These are phyloP conservation scores for Oenanthe oenanthe DNA, from an alignment of 2,113 vertebrate species.

Conservation along the genomic window DNA sequence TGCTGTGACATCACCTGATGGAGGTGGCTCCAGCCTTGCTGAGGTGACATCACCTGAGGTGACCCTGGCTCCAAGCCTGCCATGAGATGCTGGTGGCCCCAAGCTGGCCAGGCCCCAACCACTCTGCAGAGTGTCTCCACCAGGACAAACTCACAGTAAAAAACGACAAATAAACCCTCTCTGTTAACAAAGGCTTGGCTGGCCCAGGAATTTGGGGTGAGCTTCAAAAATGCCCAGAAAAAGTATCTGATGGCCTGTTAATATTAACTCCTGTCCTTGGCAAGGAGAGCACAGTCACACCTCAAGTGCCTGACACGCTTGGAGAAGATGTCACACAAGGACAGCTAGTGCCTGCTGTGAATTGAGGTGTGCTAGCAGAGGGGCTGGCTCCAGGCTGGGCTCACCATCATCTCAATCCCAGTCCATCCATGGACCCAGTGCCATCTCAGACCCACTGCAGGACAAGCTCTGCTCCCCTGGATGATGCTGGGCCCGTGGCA, in stretches of 20 bases:
- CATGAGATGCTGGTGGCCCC: background rate
- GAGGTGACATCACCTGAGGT: no score
- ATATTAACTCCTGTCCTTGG: background rate
- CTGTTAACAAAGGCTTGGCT: background rate
- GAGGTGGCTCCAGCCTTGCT: no score
- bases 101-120: background rate
- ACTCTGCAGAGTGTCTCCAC: background rate
- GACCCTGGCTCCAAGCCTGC: no score
- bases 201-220: background rate
- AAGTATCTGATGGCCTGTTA: background rate
- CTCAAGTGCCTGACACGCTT: background rate
- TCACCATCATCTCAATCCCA: background rate
- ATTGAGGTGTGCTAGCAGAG: background rate
- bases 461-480: background rate
- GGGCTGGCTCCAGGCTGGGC: fast-evolving
- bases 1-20: fast-evolving
- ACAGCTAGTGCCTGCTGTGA: background rate
- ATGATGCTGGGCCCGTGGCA: fast-evolving
- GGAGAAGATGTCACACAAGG: background rate
- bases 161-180: background rate
- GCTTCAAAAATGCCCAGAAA: background rate
- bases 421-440: no score
- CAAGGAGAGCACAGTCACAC: background rate
- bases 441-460: no score
- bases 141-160: background rate